Evolutionary conservation across 2,888 invertebrate genomes (phyloP).

Genomic region (Sepiola atlantica): DNA sequence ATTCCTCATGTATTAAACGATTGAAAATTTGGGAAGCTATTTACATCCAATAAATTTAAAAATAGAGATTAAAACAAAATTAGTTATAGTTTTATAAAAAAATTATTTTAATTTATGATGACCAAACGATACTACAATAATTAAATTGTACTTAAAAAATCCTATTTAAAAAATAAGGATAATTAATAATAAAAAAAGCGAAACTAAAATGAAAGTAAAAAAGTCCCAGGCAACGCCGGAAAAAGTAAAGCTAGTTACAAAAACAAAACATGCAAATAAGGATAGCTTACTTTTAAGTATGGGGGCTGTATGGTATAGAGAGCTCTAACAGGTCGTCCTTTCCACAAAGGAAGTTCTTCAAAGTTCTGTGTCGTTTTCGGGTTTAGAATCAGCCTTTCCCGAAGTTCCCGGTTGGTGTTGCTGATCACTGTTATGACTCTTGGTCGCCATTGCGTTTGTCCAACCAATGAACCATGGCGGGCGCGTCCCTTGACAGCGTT

Average conservation of each 20-base stretch:
- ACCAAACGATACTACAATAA: no score
- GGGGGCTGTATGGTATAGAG: conserved; percentile 92
- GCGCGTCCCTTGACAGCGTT: conserved; percentile 81
- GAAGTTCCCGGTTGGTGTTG: conserved; percentile 88
- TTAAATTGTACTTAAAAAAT: no score
- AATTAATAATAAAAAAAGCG: no score
- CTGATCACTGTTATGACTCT: conserved; percentile 87
- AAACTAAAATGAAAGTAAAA: no score
- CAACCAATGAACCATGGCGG: conserved; percentile 80
- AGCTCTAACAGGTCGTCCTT: conserved; percentile 83
- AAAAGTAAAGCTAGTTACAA: background rate
- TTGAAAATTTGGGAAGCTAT: no score
- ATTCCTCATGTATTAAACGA: no score
- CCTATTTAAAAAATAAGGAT: no score
- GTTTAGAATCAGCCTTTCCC: conserved; percentile 84
- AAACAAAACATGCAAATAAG: background rate
- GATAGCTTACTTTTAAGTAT: conserved; percentile 82
- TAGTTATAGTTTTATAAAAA: no score
- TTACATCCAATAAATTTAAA: no score
- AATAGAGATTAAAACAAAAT: no score
- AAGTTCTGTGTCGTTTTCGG: conserved; percentile 93
- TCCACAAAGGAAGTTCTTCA: conserved; percentile 83
- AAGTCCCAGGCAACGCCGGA: no score
- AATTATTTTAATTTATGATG: no score
- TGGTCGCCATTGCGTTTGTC: conserved; percentile 49